Conservation (phyloP, 1,140 invertebrate genomes). For the Anthonomus grandis region DNA sequence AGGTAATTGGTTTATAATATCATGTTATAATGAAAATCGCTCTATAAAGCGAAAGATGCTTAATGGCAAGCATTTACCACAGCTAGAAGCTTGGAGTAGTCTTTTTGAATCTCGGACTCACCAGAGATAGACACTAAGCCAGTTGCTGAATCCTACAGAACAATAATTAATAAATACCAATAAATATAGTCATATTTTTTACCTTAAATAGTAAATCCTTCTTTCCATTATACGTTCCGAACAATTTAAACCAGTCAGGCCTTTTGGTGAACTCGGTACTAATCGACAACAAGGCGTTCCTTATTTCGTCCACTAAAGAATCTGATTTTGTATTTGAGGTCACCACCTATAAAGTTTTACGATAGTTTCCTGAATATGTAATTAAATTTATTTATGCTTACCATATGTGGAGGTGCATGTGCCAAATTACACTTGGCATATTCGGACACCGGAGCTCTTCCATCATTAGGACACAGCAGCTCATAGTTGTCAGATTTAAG, state of each 20-base stretch:
- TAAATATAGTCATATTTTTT: neutral
- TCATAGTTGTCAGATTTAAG: slow-evolving; percentile 60
- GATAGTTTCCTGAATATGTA: neutral
- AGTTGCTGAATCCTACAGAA: slow-evolving; percentile 30
- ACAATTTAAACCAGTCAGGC: slow-evolving; percentile 53
- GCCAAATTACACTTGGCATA: slow-evolving; percentile 62
- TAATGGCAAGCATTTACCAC: slow-evolving; percentile 24
- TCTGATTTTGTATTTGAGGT: slow-evolving; percentile 49
- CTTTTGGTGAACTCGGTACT: slow-evolving; percentile 48
- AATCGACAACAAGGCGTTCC: slow-evolving; percentile 50
- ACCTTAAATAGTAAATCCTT: slow-evolving; percentile 56
- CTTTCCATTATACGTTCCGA: slow-evolving; percentile 51
- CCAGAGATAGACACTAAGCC: slow-evolving; percentile 31
- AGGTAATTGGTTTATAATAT: too few species aligned
- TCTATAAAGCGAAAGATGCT: too few species aligned
- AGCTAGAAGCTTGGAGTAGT: slow-evolving; percentile 30
- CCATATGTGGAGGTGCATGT: slow-evolving; percentile 57
- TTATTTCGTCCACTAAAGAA: slow-evolving; percentile 52
- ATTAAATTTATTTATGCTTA: slow-evolving; percentile 23
- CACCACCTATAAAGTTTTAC: slow-evolving; percentile 45
- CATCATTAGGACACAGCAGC: slow-evolving; percentile 64
- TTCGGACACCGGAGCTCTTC: slow-evolving; percentile 51
- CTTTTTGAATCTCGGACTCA: slow-evolving; percentile 30
- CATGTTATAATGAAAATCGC: too few species aligned
- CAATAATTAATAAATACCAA: neutral